phyloP scores from a whole-genome alignment of 2,113 vertebrate genomes.

The Caloenas nicobarica region DNA sequence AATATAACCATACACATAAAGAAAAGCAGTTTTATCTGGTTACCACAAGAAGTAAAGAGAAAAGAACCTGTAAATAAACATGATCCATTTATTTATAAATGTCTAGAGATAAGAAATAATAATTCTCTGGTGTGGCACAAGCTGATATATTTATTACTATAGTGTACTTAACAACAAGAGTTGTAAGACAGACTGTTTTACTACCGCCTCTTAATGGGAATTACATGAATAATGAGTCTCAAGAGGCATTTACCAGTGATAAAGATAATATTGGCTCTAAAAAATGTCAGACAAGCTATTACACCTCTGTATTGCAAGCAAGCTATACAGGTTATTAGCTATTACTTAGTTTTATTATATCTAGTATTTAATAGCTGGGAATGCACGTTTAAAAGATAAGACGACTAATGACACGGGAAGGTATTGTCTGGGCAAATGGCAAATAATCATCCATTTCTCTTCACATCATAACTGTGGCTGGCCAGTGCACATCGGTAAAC shows the following conservation, averaged over 20 bases:
- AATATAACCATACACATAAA: not conserved
- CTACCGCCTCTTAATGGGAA: conserved; percentile 65
- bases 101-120: conserved; percentile 18
- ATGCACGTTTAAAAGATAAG: conserved; percentile 18
- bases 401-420: not conserved
- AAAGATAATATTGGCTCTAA: conserved; percentile 71
- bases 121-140: conserved; percentile 14
- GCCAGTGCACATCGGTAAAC: not conserved
- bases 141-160: conserved; percentile 49
- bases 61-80: conserved; percentile 35
- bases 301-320: conserved; percentile 20
- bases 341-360: conserved; percentile 55
- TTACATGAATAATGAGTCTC: conserved; percentile 65
- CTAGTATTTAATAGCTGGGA: conserved; percentile 27
- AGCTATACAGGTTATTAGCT: conserved; percentile 44
- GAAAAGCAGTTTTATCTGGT: not conserved
- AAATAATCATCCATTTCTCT: not conserved
- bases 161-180: conserved; percentile 52
- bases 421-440: not conserved
- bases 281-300: conserved; percentile 60
- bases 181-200: conserved; percentile 66
- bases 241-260: conserved; percentile 45
- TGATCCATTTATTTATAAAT: conserved; percentile 41
- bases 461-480: not conserved
- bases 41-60: not conserved